Evolutionary conservation across 2,113 vertebrate species (phyloP).

Genomic region (Meriones unguiculatus): DNA sequence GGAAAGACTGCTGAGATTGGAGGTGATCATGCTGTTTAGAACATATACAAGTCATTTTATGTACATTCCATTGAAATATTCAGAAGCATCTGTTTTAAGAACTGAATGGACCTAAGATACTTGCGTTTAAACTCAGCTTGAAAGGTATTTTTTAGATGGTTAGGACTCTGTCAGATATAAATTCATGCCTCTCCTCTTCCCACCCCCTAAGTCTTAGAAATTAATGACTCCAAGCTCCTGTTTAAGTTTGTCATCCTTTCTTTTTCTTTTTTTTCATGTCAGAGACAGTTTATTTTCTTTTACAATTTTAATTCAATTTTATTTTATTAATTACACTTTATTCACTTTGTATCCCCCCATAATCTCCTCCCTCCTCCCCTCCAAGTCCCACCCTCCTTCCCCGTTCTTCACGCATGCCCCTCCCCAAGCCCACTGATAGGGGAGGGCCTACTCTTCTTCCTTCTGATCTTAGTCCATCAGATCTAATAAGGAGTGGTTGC

Average conservation of each 20-base stretch:
- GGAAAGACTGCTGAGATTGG: background rate
- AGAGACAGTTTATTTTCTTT: no score
- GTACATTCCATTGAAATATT: background rate
- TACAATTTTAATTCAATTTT: no score
- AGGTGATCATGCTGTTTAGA: background rate
- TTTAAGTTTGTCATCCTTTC: conserved; percentile 1
- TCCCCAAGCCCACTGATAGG: no score
- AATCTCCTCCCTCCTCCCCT: no score
- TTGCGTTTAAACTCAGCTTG: conserved; percentile 49
- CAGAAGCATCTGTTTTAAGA: conserved; percentile 52
- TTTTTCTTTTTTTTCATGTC: background rate
- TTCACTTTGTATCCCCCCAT: no score
- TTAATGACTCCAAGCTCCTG: background rate
- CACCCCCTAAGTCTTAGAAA: background rate
- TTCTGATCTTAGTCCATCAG: no score
- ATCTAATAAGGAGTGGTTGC: no score
- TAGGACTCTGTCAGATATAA: background rate
- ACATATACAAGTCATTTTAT: background rate
- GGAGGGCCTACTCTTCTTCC: no score
- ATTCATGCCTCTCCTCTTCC: background rate
- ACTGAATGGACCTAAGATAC: background rate
- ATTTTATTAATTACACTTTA: no score
- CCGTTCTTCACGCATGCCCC: no score
- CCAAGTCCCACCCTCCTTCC: no score
- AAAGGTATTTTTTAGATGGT: conserved; percentile 1